phyloP scores from a whole-genome alignment of 2,113 vertebrate species.

The Myotis lucifugus region DNA sequence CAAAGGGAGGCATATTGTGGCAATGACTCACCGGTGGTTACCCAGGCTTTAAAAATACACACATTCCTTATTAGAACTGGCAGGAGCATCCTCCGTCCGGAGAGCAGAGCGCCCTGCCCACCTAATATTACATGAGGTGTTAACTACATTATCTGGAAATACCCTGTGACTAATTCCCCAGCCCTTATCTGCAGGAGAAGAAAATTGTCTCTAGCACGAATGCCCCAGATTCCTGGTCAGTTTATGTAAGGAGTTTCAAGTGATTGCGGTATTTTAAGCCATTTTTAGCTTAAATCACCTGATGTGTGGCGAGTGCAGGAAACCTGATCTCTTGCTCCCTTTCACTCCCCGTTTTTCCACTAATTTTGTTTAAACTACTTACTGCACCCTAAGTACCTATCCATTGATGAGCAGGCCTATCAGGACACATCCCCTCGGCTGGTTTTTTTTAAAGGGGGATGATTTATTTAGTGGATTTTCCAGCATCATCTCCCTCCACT shows the following conservation, averaged over 20 bases:
- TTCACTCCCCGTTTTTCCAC: slow-evolving; percentile 53
- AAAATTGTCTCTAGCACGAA: slow-evolving; percentile 65
- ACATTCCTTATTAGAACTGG: not conserved
- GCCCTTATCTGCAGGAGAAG: slow-evolving; percentile 71
- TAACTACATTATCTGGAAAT: slow-evolving; percentile 77
- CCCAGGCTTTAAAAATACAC: slow-evolving; percentile 19
- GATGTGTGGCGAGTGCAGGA: slow-evolving; percentile 53
- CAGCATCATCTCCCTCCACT: not conserved
- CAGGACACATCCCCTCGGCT: not conserved
- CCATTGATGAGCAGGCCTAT: not conserved
- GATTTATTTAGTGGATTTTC: not conserved
- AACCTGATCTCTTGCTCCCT: slow-evolving; percentile 54
- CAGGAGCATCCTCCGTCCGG: not conserved
- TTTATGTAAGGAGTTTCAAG: slow-evolving; percentile 73
- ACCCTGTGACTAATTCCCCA: slow-evolving; percentile 73
- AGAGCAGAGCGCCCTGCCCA: slow-evolving; percentile 27
- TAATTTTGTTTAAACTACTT: slow-evolving; percentile 60
- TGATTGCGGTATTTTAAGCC: slow-evolving; percentile 71
- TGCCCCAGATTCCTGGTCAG: slow-evolving; percentile 79
- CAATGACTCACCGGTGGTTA: slow-evolving; percentile 1
- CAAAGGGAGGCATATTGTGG: not conserved
- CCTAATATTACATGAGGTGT: slow-evolving; percentile 54
- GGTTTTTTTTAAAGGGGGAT: not conserved
- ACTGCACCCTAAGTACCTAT: not conserved
- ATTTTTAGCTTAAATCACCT: slow-evolving; percentile 78